phyloP scores from a whole-genome alignment of 1,140 invertebrate genomes.

The Drosophila erecta region DNA sequence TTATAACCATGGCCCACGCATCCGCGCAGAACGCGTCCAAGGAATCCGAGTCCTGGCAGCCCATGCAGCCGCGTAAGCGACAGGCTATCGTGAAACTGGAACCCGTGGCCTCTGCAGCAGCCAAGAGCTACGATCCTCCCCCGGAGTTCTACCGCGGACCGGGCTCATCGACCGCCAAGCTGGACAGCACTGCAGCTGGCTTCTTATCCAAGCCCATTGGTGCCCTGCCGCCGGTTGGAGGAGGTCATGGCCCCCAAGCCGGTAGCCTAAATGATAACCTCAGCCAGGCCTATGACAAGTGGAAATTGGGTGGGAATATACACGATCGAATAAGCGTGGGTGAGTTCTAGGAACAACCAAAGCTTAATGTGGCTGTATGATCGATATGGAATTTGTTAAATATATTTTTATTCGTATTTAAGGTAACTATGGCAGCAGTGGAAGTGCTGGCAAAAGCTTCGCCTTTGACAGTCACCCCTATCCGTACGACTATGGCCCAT shows the following conservation, averaged over 20 bases:
- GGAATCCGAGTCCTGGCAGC: conserved; percentile 31
- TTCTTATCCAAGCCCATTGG: conserved; percentile 46
- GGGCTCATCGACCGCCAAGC: conserved; percentile 42
- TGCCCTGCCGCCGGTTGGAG: conserved; percentile 12
- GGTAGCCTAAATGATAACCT: conserved; percentile 54
- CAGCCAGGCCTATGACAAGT: conserved; percentile 70
- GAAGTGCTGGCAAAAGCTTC: conserved; percentile 42
- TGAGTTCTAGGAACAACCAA: conserved; percentile 31
- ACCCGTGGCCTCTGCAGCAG: conserved; percentile 46
- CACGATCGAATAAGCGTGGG: conserved; percentile 77
- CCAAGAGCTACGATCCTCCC: conserved; percentile 79
- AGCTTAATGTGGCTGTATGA: not conserved
- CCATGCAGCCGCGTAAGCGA: conserved; percentile 40
- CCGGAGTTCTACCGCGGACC: conserved; percentile 80
- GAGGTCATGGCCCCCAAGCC: conserved; percentile 18
- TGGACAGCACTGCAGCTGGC: conserved; percentile 43
- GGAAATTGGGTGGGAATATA: conserved; percentile 41
- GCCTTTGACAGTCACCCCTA: conserved; percentile 50
- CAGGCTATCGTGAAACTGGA: conserved; percentile 50
- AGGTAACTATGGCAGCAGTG: conserved; percentile 54
- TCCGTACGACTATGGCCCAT: conserved; percentile 58
- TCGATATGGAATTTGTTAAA: not conserved
- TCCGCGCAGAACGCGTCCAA: conserved; percentile 13
- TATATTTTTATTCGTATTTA: not conserved
- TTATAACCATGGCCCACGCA: not conserved